Evolutionary conservation across 2,888 invertebrate genomes (phyloP).

Genomic region (Pheosia tremula): DNA sequence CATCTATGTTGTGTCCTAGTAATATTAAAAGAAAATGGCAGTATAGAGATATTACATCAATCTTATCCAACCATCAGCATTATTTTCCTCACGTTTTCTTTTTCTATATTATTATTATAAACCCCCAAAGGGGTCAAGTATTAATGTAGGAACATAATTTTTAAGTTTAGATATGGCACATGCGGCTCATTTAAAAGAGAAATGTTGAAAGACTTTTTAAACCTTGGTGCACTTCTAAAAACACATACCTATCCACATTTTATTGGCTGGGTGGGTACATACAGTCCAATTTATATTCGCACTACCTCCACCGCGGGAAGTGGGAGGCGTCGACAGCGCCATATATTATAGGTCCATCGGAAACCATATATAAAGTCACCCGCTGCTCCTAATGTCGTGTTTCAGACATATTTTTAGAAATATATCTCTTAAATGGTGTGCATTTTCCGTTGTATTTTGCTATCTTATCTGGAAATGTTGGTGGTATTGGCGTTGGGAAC

Average conservation of each 20-base stretch:
- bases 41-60: too few species aligned
- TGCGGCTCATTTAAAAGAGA: too few species aligned
- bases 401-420: conserved; percentile 28
- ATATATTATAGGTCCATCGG: conserved; percentile 41
- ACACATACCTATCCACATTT: conserved; percentile 23
- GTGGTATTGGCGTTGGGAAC: background rate
- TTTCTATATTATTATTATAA: too few species aligned
- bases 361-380: conserved; percentile 36
- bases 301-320: conserved; percentile 22
- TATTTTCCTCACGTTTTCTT: too few species aligned
- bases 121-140: too few species aligned
- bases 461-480: background rate
- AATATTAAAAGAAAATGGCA: too few species aligned
- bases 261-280: conserved; percentile 21
- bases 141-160: too few species aligned
- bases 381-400: conserved; percentile 22
- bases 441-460: conserved; percentile 9
- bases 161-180: too few species aligned
- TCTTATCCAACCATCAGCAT: too few species aligned
- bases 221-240: background rate
- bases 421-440: conserved; percentile 20
- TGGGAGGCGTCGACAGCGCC: conserved; percentile 33
- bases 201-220: background rate
- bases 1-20: too few species aligned
- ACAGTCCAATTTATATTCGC: conserved; percentile 28